Base-by-base conservation (phyloP, 2,888 invertebrate species). In the Drosophila prostipennis region DNA sequence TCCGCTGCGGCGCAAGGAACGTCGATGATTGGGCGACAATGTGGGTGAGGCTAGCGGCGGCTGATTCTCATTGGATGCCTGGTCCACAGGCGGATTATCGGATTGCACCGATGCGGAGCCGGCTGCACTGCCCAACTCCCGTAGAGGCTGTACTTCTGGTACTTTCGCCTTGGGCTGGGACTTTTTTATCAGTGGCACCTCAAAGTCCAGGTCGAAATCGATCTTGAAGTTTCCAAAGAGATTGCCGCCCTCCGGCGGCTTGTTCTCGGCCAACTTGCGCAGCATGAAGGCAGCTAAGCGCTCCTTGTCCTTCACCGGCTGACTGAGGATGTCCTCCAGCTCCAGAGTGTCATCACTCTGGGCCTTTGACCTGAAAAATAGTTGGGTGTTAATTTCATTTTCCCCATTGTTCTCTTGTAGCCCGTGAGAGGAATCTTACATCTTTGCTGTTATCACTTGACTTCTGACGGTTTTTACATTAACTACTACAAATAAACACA, bases 1-100 rank as follows among this genome's bases (percentile, higher is more conserved):
- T 48, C 71, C 77, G 26, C 80, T 74, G n/a, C 67, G 65, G 5
- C 37, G 37, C 23, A 32, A 1, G 19, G 37, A 60, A 6, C 45
- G 5, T 4, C 51, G 16, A 36, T 14, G 46, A 13, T 19, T 37
- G 14, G 69, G 74, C 7, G 55, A 51, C 37, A 29, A 34, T 6
- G 26, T n/a, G 5, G 64, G 48, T 13, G 56, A 65, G 10, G 16
- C 14, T 14, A 8, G 26, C 8, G 40, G 26, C 2, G 63, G 32
- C 10, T 11, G 13, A 10, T 56, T 56, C 56, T 56, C 56, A 26
- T 37, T 23, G 16, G 43, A 6, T 0, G 32, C 48, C 48, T 48
- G 48, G 19, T 48, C 48, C 48, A 48, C 34, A 13, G 57, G 59
- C 7, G 19, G 29, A 8, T 58, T 32, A 14, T 58, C 58, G 7